Percentiles rank a stretch among this genome's conserved stretches.
Conservation (phyloP, 2,888 invertebrate genomes). For the Pachycephus smyrnensis region DNA sequence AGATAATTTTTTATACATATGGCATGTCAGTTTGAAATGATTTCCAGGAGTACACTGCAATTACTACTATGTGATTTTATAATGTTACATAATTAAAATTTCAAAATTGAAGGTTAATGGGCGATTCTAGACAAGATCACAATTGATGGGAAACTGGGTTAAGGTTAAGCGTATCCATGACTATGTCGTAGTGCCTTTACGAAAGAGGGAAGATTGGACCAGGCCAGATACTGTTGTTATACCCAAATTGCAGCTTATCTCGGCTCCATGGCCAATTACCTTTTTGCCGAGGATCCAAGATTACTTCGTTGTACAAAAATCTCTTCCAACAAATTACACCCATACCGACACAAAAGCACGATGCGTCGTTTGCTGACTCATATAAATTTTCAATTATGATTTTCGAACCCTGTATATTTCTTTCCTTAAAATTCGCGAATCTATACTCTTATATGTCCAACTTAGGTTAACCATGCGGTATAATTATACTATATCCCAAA, state of each 20-base stretch:
- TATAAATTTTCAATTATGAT: background rate
- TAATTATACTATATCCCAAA: background rate
- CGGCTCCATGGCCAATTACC: conserved; percentile 18
- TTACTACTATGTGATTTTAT: background rate
- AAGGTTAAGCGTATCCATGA: background rate
- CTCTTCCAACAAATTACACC: background rate
- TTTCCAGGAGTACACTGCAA: too few relatives aligned
- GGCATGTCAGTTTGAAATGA: too few relatives aligned
- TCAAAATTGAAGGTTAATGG: background rate
- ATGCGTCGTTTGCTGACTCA: background rate
- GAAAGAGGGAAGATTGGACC: conserved; percentile 8
- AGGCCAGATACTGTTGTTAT: conserved; percentile 21
- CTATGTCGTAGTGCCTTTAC: background rate
- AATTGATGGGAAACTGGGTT: background rate
- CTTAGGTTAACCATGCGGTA: background rate
- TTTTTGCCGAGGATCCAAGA: conserved; percentile 9
- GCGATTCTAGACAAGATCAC: background rate
- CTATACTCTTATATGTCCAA: background rate
- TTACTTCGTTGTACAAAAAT: background rate
- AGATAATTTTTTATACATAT: too few relatives aligned
- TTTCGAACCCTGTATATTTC: background rate
- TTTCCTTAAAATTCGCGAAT: background rate
- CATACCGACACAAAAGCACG: background rate
- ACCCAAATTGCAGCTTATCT: conserved; percentile 21
- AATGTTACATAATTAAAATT: background rate